These are phyloP conservation scores for Halocaridina rubra DNA, from an alignment of 2,888 invertebrate species.

Conservation along the genomic window DNA sequence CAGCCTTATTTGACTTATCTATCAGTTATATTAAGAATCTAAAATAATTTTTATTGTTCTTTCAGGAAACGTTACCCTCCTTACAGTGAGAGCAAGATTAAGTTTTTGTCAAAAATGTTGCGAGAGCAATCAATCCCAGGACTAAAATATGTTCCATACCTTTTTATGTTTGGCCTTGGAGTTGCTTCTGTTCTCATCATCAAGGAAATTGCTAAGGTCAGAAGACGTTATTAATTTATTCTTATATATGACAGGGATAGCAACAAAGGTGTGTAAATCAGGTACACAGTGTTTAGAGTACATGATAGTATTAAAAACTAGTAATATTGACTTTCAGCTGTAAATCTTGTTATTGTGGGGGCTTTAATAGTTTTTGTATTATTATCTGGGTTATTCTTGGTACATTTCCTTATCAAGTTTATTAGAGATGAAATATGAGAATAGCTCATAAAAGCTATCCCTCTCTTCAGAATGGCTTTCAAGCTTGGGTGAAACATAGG, in stretches of 20 bases:
- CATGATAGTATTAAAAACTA: too few species aligned
- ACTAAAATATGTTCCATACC: conserved; percentile 42
- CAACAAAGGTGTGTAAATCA: too few species aligned
- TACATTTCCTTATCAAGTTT: too few species aligned
- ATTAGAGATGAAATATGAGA: neutral
- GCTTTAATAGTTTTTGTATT: too few species aligned
- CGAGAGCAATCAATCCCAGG: conserved; percentile 45
- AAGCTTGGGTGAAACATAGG: neutral
- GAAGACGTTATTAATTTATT: neutral
- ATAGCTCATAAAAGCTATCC: neutral
- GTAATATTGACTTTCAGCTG: too few species aligned
- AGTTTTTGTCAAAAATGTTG: conserved; percentile 42
- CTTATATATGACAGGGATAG: too few species aligned
- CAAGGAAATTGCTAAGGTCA: conserved; percentile 53
- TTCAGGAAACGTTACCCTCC: conserved; percentile 61
- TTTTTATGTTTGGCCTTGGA: conserved; percentile 57
- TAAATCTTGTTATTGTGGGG: too few species aligned
- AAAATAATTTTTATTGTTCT: neutral
- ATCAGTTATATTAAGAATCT: too few species aligned
- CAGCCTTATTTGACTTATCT: neutral
- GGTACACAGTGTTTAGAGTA: too few species aligned
- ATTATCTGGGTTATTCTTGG: too few species aligned
- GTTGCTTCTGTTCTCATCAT: conserved; percentile 50
- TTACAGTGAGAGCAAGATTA: conserved; percentile 49
- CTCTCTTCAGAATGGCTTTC: neutral